phyloP scores from a whole-genome alignment of 2,888 invertebrate species.

The Halocaridina rubra region DNA sequence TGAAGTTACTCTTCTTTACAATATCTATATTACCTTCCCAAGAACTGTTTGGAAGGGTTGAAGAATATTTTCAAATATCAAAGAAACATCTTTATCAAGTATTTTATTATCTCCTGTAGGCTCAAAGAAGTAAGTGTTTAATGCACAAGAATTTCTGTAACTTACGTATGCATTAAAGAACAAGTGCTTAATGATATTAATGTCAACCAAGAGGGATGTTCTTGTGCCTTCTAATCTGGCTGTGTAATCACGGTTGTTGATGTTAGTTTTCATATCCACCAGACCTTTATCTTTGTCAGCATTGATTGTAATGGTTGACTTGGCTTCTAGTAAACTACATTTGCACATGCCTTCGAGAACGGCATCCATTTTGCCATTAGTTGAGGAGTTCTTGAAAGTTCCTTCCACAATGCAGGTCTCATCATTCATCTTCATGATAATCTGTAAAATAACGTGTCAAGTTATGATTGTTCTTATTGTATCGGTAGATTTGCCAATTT shows the following conservation, averaged over 20 bases:
- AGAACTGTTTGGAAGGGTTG: too few relatives aligned
- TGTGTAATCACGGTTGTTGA: not conserved
- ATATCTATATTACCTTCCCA: too few relatives aligned
- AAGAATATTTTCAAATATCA: too few relatives aligned
- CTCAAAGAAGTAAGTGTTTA: too few relatives aligned
- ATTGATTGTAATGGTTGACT: not conserved
- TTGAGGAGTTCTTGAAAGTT: conserved; percentile 24
- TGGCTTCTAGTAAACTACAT: not conserved
- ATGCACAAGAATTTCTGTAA: too few relatives aligned
- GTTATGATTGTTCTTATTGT: not conserved
- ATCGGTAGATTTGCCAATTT: too few relatives aligned
- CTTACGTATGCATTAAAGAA: conserved; percentile 46
- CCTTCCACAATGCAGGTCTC: conserved; percentile 15
- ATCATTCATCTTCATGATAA: not conserved
- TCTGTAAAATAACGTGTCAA: not conserved
- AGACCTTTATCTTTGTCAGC: conserved; percentile 30
- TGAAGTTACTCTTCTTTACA: too few relatives aligned
- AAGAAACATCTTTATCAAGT: too few relatives aligned
- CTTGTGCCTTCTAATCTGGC: conserved; percentile 21
- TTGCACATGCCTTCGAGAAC: not conserved
- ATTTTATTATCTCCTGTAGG: too few relatives aligned
- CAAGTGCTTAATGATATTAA: conserved; percentile 41
- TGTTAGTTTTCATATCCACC: not conserved
- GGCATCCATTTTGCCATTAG: not conserved
- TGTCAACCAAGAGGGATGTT: conserved; percentile 30